phyloP scores from a whole-genome alignment of 2,113 vertebrate species.

The western clawed frog (Xenopus tropicalis) region UCB_Xtro_10.0 CM004445.2:139625001-139625500 shows the following conservation, averaged over 20 bases:
- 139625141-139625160: not conserved
- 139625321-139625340: not conserved
- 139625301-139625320: too few species aligned
- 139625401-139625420: too few species aligned
- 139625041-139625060: constrained; percentile 41
- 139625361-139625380: too few species aligned
- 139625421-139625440: too few species aligned
- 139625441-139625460: too few species aligned
- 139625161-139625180: not conserved
- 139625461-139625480: too few species aligned
- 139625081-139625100: constrained; percentile 9
- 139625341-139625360: not conserved
- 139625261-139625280: not conserved
- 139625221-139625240: not conserved
- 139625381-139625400: too few species aligned
- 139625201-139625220: not conserved
- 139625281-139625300: too few species aligned
- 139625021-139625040: constrained; percentile 29
- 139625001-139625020: constrained; percentile 26
- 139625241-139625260: not conserved
- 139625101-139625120: constrained; percentile 5
- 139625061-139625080: constrained; percentile 35
- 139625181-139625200: not conserved
- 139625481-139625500: too few species aligned
- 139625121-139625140: not conserved